Evolutionary conservation across 2,888 invertebrate species (phyloP), one percentile per base, ranked within the genome.

Genomic region (Odiellus spinosus): DNA sequence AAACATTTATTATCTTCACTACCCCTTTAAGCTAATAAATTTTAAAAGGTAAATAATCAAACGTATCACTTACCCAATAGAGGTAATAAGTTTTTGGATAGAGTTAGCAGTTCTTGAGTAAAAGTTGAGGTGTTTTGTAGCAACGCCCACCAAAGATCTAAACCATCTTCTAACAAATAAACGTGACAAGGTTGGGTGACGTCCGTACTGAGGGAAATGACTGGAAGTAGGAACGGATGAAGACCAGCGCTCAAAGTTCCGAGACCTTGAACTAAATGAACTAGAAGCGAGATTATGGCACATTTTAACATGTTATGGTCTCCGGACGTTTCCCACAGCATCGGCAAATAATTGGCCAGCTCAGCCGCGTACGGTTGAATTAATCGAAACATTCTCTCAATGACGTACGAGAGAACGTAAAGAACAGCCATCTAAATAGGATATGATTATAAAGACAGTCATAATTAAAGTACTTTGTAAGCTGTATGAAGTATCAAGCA

Each of bases 281-380:
- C 80, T 40, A 90, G 72, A 1, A 87, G 82, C 3, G 86, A 78
- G 10, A 93, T 77, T 54, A 91, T 87, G 40, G 90, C 85, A 61
- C 88, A 88, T 12, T 87, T 72, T 54, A 93, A 70, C 85, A 93
- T 85, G 64, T 85, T 81, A 62, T 87, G 85, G 49, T 80, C 77
- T 49, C 77, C 79, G 10, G 88, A 84, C 66, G 85, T 84, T 51
- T 78, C 75, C 91, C 93, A 93, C 55, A 93, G 70, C 54, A 78
- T 69, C 10, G 91, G 90, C 56, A 93, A 73, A 66, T 87, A 91
- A 49, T 77, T 75, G 56, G 83, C 76, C 45, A 93, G 73, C 14
- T 79, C 74, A 48, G 74, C 72, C 11, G 65, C 62, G 64, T 81
- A 76, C 1, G 78, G 76, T 45, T 76, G 78, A 42, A 84, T 80